Percentiles rank a stretch among this genome's conserved stretches.
Evolutionary conservation across 2,888 invertebrate genomes (phyloP).

Genomic region (Cataglyphis cursor): DNA sequence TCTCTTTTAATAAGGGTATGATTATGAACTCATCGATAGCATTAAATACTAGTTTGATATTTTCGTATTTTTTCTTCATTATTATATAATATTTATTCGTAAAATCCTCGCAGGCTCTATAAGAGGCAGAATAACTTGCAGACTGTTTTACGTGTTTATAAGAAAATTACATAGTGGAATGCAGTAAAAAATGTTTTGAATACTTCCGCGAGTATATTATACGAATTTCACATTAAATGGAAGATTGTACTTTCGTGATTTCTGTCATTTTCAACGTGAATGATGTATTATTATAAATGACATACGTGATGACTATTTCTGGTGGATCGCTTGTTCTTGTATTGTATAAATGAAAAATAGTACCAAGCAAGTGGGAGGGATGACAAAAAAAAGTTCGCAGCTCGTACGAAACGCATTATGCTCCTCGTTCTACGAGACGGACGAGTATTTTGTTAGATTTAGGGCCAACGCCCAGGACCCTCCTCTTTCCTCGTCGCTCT

Average conservation of each 20-base stretch:
- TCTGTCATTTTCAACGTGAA: constrained; percentile 27
- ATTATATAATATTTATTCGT: background rate
- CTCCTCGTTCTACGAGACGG: constrained; percentile 52
- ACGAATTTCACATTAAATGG: background rate
- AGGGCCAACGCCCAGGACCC: constrained; percentile 76
- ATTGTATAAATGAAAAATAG: constrained; percentile 42
- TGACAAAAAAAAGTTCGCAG: constrained; percentile 19
- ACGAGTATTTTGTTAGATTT: constrained; percentile 76
- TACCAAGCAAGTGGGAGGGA: constrained; percentile 33
- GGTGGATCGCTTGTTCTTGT: background rate
- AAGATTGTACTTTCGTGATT: constrained; percentile 6
- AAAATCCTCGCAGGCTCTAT: background rate
- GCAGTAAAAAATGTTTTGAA: background rate
- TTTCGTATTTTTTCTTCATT: background rate
- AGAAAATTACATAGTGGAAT: background rate
- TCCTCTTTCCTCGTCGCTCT: constrained; percentile 57
- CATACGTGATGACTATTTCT: constrained; percentile 10
- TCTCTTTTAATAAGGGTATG: background rate
- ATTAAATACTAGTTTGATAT: background rate
- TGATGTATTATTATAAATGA: constrained; percentile 36
- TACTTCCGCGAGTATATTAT: background rate
- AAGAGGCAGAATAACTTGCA: background rate
- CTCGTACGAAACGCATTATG: constrained; percentile 60
- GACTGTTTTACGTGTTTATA: background rate
- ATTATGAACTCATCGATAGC: background rate